phyloP scores from a whole-genome alignment of 37 sponge, comb jelly and placozoan species.

The Hexactinellida sp. region DNA sequence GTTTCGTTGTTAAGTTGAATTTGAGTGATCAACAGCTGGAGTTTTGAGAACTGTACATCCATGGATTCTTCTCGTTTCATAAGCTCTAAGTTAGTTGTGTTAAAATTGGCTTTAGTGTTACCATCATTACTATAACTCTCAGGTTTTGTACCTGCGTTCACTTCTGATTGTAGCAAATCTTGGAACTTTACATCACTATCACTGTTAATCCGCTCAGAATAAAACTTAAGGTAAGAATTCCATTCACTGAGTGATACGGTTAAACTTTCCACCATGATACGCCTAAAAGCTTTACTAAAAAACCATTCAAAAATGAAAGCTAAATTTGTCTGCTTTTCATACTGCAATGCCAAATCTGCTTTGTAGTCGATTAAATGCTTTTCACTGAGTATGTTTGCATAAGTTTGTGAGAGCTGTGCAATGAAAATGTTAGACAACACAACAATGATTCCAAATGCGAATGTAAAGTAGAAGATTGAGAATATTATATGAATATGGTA shows the following conservation, averaged over 20 bases:
- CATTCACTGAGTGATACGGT: neutral
- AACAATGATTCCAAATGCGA: neutral
- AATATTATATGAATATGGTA: slow-evolving; percentile 1
- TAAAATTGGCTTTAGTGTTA: neutral
- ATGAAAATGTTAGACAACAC: neutral
- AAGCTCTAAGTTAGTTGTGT: neutral
- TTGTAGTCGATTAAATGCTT: neutral
- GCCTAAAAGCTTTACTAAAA: slow-evolving; percentile 11
- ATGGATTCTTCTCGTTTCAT: neutral
- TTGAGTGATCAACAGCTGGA: neutral
- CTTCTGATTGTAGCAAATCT: neutral
- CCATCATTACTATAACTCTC: neutral
- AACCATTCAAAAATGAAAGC: slow-evolving; percentile 11
- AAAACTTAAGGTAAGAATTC: neutral
- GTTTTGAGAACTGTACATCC: neutral
- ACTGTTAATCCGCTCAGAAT: neutral
- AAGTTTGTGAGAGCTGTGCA: slow-evolving; percentile 8
- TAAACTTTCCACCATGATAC: neutral
- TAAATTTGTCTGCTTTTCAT: neutral
- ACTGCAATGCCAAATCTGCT: neutral
- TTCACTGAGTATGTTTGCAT: neutral
- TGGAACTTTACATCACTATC: neutral
- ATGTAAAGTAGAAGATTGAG: neutral
- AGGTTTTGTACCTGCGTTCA: neutral
- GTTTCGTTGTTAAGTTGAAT: neutral